These are phyloP conservation scores for Rhea pennata DNA, from an alignment of 2,113 vertebrate genomes.

Conservation along the genomic window DNA sequence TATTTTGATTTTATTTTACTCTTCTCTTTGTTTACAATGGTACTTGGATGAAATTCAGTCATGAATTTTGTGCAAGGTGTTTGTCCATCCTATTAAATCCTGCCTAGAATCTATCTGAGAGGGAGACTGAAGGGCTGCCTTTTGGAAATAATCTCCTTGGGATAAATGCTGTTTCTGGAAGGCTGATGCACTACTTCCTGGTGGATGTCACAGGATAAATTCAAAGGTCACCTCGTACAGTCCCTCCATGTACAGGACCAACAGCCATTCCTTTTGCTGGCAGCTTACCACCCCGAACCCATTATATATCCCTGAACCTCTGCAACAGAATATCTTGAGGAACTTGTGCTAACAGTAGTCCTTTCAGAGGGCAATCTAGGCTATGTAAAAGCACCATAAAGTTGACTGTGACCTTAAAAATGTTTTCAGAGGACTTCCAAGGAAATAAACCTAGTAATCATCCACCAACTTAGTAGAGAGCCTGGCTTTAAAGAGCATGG, in stretches of 20 bases:
- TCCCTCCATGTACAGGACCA: background rate
- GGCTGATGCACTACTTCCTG: background rate
- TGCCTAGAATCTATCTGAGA: background rate
- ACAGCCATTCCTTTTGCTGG: background rate
- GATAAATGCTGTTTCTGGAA: background rate
- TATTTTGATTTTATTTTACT: background rate
- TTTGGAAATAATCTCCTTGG: background rate
- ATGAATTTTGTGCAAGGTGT: background rate
- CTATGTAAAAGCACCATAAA: background rate
- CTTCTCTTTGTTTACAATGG: background rate
- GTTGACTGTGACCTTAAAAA: constrained; percentile 5
- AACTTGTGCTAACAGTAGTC: background rate
- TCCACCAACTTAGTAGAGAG: background rate
- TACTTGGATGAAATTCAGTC: background rate
- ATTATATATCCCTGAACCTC: background rate
- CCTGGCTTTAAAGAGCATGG: background rate
- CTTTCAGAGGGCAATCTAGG: background rate
- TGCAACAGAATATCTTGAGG: background rate
- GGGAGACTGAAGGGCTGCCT: background rate
- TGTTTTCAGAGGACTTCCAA: background rate
- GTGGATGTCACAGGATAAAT: background rate
- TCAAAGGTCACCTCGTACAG: background rate
- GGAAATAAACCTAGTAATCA: constrained; percentile 16
- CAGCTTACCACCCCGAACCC: background rate
- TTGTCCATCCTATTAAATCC: background rate